A percentile compares a stretch with the other conserved stretches of the same genome.
phyloP scores from a whole-genome alignment of 2,888 invertebrate genomes.

The Dicyrtomina minuta region DNA sequence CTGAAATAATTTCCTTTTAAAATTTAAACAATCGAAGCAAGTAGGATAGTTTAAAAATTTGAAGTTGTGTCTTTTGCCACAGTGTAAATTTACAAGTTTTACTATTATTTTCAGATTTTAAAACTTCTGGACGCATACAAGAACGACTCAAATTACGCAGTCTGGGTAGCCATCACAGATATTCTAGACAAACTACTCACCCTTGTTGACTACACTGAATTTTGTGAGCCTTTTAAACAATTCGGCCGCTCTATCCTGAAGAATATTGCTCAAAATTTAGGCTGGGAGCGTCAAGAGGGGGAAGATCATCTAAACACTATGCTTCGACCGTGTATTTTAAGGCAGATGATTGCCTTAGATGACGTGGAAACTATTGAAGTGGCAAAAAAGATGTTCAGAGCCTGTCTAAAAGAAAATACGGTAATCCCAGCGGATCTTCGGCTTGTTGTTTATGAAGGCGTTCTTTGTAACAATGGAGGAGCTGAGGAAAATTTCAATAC shows the following conservation, averaged over 20 bases:
- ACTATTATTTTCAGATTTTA: constrained; percentile 56
- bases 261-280: constrained; percentile 72
- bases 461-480: constrained; percentile 67
- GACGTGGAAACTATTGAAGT: constrained; percentile 75
- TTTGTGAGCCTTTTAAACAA: constrained; percentile 69
- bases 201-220: constrained; percentile 78
- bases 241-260: constrained; percentile 74
- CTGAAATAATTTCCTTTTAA: no score
- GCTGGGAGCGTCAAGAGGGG: constrained; percentile 80
- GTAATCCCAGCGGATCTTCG: constrained; percentile 79
- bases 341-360: constrained; percentile 76
- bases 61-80: not conserved
- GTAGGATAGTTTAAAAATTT: no score
- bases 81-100: not conserved
- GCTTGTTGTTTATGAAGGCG: constrained; percentile 82
- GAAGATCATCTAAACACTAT: constrained; percentile 66
- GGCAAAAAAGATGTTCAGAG: constrained; percentile 69
- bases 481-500: no score
- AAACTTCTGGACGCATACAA: constrained; percentile 78
- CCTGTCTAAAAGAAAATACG: constrained; percentile 65
- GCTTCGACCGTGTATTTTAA: constrained; percentile 60
- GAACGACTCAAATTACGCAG: constrained; percentile 86
- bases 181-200: constrained; percentile 73
- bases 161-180: constrained; percentile 82
- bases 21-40: no score